Conservation (phyloP, 2,797 vertebrate genomes). For the Micropoecilia bifurca region DNA sequence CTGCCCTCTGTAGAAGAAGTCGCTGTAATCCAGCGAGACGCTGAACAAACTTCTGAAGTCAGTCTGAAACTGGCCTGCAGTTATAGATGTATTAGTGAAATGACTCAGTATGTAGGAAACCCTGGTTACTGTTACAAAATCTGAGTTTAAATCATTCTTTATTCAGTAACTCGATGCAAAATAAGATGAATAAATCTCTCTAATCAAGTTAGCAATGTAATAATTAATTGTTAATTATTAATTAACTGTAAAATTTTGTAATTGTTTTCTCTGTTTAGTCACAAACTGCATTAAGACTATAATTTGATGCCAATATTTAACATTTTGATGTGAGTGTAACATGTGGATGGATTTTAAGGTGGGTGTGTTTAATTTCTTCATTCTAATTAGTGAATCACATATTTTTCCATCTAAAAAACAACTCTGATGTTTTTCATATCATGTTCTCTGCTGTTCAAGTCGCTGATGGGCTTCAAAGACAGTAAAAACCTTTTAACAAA, state of each 20-base stretch:
- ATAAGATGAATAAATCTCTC: not conserved
- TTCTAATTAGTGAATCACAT: not conserved
- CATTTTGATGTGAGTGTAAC: not conserved
- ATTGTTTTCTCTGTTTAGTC: not conserved
- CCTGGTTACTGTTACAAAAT: not conserved
- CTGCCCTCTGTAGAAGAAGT: not conserved
- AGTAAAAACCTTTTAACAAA: not conserved
- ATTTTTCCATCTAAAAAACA: not conserved
- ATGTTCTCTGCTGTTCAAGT: not conserved
- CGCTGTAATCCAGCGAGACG: not conserved
- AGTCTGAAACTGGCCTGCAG: not conserved
- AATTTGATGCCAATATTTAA: not conserved
- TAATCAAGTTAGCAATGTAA: not conserved
- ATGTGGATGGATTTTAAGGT: not conserved
- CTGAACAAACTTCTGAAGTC: not conserved
- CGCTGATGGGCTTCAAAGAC: not conserved
- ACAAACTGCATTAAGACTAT: not conserved
- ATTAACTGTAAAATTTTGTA: not conserved
- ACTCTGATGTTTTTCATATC: not conserved
- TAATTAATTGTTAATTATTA: too few species aligned
- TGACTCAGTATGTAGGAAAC: conserved; percentile 2
- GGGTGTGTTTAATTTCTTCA: not conserved
- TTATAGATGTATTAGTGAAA: not conserved
- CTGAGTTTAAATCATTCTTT: not conserved
- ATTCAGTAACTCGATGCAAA: not conserved